Evolutionary conservation across 2,113 vertebrate species (phyloP), one percentile per base, ranked within the genome.

Genomic region (Vulpes lagopus): DNA sequence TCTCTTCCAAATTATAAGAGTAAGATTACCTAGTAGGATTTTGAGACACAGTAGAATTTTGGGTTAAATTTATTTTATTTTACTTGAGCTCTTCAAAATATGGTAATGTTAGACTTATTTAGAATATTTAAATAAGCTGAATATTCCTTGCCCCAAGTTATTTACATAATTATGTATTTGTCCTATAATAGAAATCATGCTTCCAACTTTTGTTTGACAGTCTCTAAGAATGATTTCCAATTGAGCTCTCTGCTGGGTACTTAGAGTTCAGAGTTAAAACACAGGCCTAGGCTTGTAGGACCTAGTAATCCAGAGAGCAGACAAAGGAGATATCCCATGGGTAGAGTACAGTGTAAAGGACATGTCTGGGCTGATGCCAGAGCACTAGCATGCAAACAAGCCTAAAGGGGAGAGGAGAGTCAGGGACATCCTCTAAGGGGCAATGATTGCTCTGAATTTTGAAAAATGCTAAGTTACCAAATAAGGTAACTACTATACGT

Each of bases 91-190:
- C 53, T 84, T 73, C 1, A 53, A 71, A 89, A 92, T 16, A 55
- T 35, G 35, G 15, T 17, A 83, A 71, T 65, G 12, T 62, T 79
- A 57, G 3, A 73, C n/a, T 32, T 35, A 32, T 9, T 94, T 43
- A 71, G 27, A 93, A 49, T 62, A 71, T 55, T 83, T 80, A 43
- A 90, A 35, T 49, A 38, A 90, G 11, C 9, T 9, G 20, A 76
- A 55, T 15, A 90, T 32, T 67, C 30, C 32, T 53, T 67, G 4
- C 1, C 22, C 16, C 12, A 17, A 16, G 25, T 30, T 78, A 78
- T 49, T 49, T 89, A 62, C 43, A 51, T 87, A 95, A 82, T 81
- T 86, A 82, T n/a, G 12, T 81, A 64, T 89, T 85, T 84, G 4
- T 80, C n/a, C 35, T 49, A 19, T 64, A 78, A 87, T 3, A 95